A percentile compares a stretch with the other conserved stretches of the same genome.
Evolutionary conservation across 2,113 vertebrate genomes (phyloP).

Genomic region (human (Homo sapiens)): GRCh38 chr6:13917501-13918000

Average conservation of each 20-base stretch:
- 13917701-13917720: too few species aligned
- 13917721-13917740: not conserved
- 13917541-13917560: too few species aligned
- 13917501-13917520: too few species aligned
- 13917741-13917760: not conserved
- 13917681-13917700: too few species aligned
- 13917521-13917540: too few species aligned
- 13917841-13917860: not conserved
- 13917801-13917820: not conserved
- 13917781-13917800: rapidly evolving
- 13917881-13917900: not conserved
- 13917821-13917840: not conserved
- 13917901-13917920: not conserved
- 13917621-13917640: too few species aligned
- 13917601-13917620: too few species aligned
- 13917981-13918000: not conserved
- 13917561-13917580: too few species aligned
- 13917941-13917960: not conserved
- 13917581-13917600: too few species aligned
- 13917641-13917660: too few species aligned
- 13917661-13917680: too few species aligned
- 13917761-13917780: not conserved
- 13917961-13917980: not conserved
- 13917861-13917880: not conserved
- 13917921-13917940: not conserved